phyloP scores from a whole-genome alignment of 2,888 invertebrate species.

The Cerastoderma edule region DNA sequence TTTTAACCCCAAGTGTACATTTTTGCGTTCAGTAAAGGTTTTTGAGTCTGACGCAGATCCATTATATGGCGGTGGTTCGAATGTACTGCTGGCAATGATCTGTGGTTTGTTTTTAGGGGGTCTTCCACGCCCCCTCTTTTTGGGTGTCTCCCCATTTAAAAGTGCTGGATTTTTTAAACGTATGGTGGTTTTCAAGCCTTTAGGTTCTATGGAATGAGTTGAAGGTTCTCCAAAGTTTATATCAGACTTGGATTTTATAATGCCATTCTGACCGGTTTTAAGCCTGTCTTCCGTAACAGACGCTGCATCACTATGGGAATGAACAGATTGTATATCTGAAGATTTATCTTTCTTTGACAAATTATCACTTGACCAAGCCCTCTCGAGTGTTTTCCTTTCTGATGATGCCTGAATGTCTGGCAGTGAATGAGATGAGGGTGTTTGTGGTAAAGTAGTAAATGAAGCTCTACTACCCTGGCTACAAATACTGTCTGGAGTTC shows the following conservation, averaged over 20 bases:
- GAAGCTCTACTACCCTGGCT: constrained; percentile 50
- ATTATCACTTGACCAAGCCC: constrained; percentile 47
- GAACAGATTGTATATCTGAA: constrained; percentile 27
- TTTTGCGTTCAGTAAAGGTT: constrained; percentile 50
- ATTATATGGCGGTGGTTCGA: constrained; percentile 41
- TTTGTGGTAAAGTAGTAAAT: constrained; percentile 25
- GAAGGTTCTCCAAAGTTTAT: constrained; percentile 53
- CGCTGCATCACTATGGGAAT: constrained; percentile 40
- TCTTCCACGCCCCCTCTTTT: constrained; percentile 58
- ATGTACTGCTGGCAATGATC: constrained; percentile 33
- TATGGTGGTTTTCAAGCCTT: constrained; percentile 57
- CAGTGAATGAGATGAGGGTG: constrained; percentile 27
- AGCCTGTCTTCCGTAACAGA: constrained; percentile 15
- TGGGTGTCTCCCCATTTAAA: constrained; percentile 56
- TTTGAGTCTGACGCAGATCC: constrained; percentile 48
- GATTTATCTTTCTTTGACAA: constrained; percentile 27
- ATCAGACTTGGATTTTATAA: constrained; percentile 45
- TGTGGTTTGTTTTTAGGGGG: constrained; percentile 56
- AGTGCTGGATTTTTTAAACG: constrained; percentile 51
- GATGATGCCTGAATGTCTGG: constrained; percentile 1
- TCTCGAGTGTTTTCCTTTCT: constrained; percentile 32
- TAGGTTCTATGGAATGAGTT: constrained; percentile 62
- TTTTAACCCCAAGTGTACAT: constrained; percentile 45
- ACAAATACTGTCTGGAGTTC: constrained; percentile 57
- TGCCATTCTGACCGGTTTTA: constrained; percentile 54